Base-by-base conservation (phyloP, 2,113 vertebrate species). In the Pholis gunnellus region DNA sequence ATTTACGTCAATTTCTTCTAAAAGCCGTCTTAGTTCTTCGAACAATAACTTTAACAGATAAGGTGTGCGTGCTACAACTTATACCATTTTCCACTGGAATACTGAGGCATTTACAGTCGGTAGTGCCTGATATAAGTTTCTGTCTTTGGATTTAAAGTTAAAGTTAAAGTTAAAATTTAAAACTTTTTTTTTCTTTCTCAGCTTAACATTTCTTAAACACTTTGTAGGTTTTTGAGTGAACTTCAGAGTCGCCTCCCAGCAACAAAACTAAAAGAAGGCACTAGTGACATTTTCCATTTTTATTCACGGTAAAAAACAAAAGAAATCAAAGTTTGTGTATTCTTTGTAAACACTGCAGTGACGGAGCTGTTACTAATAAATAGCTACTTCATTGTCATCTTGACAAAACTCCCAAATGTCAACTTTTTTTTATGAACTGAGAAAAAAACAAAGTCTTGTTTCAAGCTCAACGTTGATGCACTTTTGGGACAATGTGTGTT, bases 1-100 rank as follows among this genome's bases (percentile, higher is more conserved):
- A 89, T 81, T 87, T 74, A 84, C 84, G 73, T 81, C 83, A 64
- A 38, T 52, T 29, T 81, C 36, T 66, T 67, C 4, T 27, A 22
- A 70, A 78, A 50, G 65, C 44, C 29, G 66, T 52, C 50, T 31
- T 61, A 63, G 81, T 57, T 73, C 70, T 74, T 74, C 68, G 52
- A 57, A 70, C 60, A 79, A 75, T 67, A 80, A 67, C 73, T 65
- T 63, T 1, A 78, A 44, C 31, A 34, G 59, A 67, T 14, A n/a
- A 66, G 44, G 69, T 64, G 34, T 25, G 48, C 13, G 14, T 52
- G 78, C 64, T 48, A 61, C 15, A 31, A 65, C 68, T 85, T 2
- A 4, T 25, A 67, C 56, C 56, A 60, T 46, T 67, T 76, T 66
- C 54, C 11, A 60, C 40, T 50, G 69, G 44, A 20, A 67, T 4